Conservation (phyloP, 2,113 vertebrate species). For the Epinephelus fuscoguttatus region DNA sequence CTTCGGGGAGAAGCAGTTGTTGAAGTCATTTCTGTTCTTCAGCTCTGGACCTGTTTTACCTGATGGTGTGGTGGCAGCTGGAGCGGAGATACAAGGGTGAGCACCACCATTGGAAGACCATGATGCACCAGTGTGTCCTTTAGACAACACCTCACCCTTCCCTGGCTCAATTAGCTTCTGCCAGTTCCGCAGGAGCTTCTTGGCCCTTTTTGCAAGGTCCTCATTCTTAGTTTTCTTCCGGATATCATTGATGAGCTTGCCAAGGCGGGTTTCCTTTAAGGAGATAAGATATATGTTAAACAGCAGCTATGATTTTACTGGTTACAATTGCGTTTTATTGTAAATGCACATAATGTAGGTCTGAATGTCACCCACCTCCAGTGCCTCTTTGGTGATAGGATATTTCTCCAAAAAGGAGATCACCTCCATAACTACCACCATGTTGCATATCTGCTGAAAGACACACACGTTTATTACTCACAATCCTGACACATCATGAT, state of each 20-base stretch:
- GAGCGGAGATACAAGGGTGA: constrained; percentile 82
- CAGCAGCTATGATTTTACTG: neutral
- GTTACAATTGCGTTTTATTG: neutral
- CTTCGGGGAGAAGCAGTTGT: constrained; percentile 86
- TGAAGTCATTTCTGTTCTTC: constrained; percentile 91
- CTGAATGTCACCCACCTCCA: constrained; percentile 87
- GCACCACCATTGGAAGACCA: constrained; percentile 85
- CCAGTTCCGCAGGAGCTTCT: constrained; percentile 94
- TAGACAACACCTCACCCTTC: constrained; percentile 84
- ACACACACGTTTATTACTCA: constrained; percentile 15
- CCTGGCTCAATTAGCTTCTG: constrained; percentile 92
- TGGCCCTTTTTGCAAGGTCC: constrained; percentile 94
- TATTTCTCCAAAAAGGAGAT: constrained; percentile 97
- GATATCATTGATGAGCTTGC: constrained; percentile 96
- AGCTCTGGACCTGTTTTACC: constrained; percentile 86
- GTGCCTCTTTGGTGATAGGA: constrained; percentile 98
- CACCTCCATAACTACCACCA: constrained; percentile 96
- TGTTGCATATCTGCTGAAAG: constrained; percentile 93
- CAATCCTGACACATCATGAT: neutral
- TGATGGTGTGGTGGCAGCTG: constrained; percentile 64
- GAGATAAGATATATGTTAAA: constrained; percentile 23
- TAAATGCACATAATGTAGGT: neutral
- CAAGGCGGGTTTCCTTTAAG: constrained; percentile 92
- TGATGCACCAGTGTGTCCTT: constrained; percentile 80
- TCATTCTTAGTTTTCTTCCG: constrained; percentile 95